Conservation (phyloP, 2,113 vertebrate species). For the Astatoreochromis straeleni region DNA sequence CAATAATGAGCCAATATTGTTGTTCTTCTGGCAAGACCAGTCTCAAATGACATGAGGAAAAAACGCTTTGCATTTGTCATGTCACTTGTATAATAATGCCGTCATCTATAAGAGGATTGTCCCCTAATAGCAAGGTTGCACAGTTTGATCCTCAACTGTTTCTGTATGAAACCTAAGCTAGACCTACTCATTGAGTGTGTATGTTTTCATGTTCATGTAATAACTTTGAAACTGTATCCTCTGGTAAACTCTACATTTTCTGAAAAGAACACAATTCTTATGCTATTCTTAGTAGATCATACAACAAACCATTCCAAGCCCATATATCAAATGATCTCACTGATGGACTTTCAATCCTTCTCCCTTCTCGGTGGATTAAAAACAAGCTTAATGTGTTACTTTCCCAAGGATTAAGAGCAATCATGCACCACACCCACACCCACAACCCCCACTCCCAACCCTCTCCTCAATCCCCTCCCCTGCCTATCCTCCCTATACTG, state of each 20-base stretch:
- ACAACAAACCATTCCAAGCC: background rate
- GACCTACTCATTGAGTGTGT: background rate
- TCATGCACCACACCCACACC: slow-evolving; percentile 34
- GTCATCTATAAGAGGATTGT: background rate
- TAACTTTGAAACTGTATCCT: background rate
- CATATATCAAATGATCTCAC: slow-evolving; percentile 21
- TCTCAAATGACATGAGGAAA: background rate
- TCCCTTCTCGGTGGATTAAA: slow-evolving; percentile 51
- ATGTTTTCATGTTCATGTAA: background rate
- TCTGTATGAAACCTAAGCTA: background rate
- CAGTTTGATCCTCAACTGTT: background rate
- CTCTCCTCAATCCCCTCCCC: background rate
- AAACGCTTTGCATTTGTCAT: background rate
- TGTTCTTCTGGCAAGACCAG: background rate
- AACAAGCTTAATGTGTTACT: slow-evolving; percentile 61
- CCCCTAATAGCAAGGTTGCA: background rate
- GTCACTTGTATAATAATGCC: background rate
- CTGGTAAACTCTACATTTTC: background rate
- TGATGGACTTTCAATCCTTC: background rate
- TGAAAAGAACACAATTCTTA: slow-evolving; percentile 3
- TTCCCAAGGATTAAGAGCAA: slow-evolving; percentile 53
- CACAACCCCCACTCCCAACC: background rate
- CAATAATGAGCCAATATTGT: background rate
- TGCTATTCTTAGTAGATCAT: background rate
- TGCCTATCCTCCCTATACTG: background rate